These are phyloP conservation scores for Procambarus clarkii DNA, from an alignment of 1,140 invertebrate species.

Conservation along the genomic window DNA sequence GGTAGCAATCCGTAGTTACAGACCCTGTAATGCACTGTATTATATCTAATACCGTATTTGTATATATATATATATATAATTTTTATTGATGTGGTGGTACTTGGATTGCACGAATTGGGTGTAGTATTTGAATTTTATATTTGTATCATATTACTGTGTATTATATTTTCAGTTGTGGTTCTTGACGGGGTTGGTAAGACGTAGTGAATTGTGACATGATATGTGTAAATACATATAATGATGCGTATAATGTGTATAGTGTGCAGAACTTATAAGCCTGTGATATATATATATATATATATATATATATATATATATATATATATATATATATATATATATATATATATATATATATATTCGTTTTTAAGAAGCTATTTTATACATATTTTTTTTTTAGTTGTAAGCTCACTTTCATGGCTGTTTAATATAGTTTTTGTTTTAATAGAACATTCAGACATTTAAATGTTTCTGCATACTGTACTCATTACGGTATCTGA, in stretches of 20 bases:
- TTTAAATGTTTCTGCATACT: not conserved
- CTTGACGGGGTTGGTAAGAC: not conserved
- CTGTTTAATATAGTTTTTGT: not conserved
- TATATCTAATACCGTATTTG: conserved; percentile 15
- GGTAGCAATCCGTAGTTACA: conserved; percentile 38
- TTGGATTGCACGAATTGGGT: conserved; percentile 48
- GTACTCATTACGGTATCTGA: not conserved
- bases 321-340: not conserved
- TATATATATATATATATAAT: conserved; percentile 1
- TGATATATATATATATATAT: no score
- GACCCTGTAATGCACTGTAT: conserved; percentile 17
- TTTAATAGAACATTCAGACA: not conserved
- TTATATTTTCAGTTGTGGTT: not conserved
- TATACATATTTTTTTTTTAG: not conserved
- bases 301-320: not conserved
- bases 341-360: no score
- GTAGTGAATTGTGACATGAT: not conserved
- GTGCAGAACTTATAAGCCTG: no score
- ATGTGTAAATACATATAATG: no score
- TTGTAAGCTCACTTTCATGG: not conserved
- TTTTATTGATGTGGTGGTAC: conserved; percentile 46
- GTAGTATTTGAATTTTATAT: conserved; percentile 15
- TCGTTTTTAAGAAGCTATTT: not conserved
- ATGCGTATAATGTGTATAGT: no score
- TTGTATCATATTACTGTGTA: not conserved